These are phyloP conservation scores for Lochmaea capreae DNA, from an alignment of 2,888 invertebrate species.

Conservation along the genomic window DNA sequence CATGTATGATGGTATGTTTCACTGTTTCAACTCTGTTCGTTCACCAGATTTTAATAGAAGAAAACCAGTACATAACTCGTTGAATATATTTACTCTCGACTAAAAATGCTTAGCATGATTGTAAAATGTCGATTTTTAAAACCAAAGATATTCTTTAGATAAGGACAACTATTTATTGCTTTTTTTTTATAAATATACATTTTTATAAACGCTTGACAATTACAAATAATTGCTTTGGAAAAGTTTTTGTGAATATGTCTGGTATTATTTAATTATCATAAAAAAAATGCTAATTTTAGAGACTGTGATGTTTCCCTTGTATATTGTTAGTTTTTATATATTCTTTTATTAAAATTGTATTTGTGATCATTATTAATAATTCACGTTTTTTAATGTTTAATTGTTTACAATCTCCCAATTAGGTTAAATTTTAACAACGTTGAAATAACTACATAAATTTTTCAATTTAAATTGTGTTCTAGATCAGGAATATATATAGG, in stretches of 20 bases:
- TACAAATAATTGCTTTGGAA: neutral
- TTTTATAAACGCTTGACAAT: neutral
- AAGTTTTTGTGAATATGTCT: constrained; percentile 10
- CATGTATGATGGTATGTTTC: too few species aligned
- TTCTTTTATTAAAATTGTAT: constrained; percentile 17
- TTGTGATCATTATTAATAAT: constrained; percentile 24
- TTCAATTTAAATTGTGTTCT: too few species aligned
- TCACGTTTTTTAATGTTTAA: neutral
- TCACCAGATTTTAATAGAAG: too few species aligned
- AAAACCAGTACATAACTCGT: too few species aligned
- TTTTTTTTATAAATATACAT: neutral
- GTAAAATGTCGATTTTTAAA: neutral
- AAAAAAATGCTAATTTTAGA: constrained; percentile 20
- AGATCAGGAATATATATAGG: too few species aligned
- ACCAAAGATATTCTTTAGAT: neutral
- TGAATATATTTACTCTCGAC: too few species aligned
- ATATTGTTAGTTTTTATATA: constrained; percentile 24
- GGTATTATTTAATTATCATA: neutral
- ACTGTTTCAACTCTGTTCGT: too few species aligned
- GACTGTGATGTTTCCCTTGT: constrained; percentile 28
- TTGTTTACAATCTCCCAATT: neutral
- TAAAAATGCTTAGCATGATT: neutral
- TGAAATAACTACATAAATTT: too few species aligned
- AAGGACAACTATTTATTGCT: constrained; percentile 1
- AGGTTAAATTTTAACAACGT: neutral